Conservation (phyloP, 2,113 vertebrate genomes). For the Tringa solitaria region DNA sequence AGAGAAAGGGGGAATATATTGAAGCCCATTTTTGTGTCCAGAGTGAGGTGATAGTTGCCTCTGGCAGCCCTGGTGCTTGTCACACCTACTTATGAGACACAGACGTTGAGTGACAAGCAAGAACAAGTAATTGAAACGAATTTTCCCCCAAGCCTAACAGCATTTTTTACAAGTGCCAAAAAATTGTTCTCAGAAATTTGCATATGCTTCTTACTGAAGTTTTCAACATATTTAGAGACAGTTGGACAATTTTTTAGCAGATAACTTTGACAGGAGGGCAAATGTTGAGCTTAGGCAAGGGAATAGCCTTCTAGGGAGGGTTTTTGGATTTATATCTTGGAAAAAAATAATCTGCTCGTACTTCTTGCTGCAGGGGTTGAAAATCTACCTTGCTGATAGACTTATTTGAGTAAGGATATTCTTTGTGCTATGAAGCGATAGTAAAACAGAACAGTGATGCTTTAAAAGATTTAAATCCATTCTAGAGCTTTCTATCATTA, state of each 20-base stretch:
- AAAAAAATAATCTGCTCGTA: neutral
- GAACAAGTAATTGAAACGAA: neutral
- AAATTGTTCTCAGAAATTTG: neutral
- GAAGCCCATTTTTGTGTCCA: neutral
- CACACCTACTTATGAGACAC: neutral
- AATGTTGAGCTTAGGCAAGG: neutral
- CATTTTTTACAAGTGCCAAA: neutral
- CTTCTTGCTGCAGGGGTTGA: neutral
- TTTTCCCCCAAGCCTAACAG: neutral
- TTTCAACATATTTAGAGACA: neutral
- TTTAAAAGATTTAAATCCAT: neutral
- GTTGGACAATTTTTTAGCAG: neutral
- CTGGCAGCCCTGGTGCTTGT: neutral
- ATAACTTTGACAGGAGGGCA: neutral
- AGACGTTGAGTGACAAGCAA: neutral
- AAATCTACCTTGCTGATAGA: neutral
- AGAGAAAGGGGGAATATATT: neutral
- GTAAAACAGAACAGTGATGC: neutral
- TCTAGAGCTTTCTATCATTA: neutral
- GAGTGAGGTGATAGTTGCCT: neutral
- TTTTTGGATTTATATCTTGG: neutral
- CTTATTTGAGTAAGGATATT: neutral
- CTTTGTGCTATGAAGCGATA: neutral
- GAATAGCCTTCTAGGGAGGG: neutral
- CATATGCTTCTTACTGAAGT: neutral